Evolutionary conservation across 2,113 vertebrate species (phyloP).

Genomic region (Lycaon pictus): DNA sequence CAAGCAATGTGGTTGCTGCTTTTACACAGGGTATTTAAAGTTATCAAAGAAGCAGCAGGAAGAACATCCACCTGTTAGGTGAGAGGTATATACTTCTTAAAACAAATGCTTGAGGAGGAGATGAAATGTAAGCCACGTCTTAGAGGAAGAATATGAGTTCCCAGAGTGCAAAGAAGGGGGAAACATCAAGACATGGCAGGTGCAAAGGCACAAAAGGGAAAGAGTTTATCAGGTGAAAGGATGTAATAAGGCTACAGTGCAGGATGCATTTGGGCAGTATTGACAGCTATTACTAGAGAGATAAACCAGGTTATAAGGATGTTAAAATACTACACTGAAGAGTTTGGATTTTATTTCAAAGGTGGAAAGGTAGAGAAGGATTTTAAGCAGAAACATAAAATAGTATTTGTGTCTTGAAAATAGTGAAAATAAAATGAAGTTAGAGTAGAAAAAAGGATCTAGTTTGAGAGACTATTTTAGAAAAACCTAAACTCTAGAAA

Average conservation of each 20-base stretch:
- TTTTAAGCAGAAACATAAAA: slow-evolving; percentile 44
- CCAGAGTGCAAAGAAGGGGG: neutral
- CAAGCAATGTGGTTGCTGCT: neutral
- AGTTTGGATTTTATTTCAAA: neutral
- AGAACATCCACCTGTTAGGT: neutral
- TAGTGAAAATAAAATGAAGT: slow-evolving; percentile 13
- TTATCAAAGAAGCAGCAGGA: neutral
- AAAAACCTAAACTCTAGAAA: slow-evolving; percentile 45
- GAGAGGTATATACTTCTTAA: neutral
- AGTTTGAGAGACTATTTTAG: slow-evolving; percentile 3
- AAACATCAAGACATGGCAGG: neutral
- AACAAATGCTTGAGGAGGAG: neutral
- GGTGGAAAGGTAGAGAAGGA: neutral
- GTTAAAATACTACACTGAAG: neutral
- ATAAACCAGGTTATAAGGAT: neutral
- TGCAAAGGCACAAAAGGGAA: neutral
- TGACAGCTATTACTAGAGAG: neutral
- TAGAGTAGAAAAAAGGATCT: slow-evolving; percentile 15
- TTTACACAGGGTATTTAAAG: neutral
- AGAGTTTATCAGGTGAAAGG: neutral
- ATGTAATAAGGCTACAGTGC: rapidly evolving
- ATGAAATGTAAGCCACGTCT: neutral
- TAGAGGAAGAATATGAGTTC: neutral
- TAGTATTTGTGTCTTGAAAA: slow-evolving; percentile 6
- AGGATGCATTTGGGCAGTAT: neutral